Conservation (phyloP, 2,113 vertebrate genomes). For the Nettapus auritus region DNA sequence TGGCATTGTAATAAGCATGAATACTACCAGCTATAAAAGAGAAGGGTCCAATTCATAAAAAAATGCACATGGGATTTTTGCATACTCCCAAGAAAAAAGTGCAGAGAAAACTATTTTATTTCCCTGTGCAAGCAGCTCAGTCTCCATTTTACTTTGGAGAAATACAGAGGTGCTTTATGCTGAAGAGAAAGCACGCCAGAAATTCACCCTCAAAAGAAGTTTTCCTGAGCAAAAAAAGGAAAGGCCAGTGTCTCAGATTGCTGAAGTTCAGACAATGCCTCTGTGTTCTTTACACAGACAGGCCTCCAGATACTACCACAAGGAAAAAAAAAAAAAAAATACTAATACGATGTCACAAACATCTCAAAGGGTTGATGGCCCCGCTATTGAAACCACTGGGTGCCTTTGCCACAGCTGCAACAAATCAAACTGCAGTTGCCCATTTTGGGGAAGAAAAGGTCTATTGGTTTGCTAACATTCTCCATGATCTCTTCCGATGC, state of each 20-base stretch:
- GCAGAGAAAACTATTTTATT: conserved; percentile 49
- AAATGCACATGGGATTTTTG: conserved; percentile 69
- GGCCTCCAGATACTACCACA: neutral
- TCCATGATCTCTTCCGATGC: neutral
- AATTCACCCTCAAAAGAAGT: neutral
- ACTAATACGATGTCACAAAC: neutral
- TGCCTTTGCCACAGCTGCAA: neutral
- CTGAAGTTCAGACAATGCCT: neutral
- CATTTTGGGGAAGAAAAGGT: neutral
- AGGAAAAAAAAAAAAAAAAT: neutral
- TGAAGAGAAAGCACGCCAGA: neutral
- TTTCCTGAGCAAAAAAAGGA: neutral
- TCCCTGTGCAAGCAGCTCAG: conserved; percentile 47
- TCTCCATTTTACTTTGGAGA: conserved; percentile 27
- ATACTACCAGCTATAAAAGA: conserved; percentile 66
- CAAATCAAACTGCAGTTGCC: neutral
- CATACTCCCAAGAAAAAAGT: conserved; percentile 53
- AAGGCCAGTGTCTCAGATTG: neutral
- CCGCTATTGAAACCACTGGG: neutral
- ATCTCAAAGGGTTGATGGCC: neutral
- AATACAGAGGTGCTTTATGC: conserved; percentile 23
- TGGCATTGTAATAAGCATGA: conserved; percentile 67
- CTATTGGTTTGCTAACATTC: neutral
- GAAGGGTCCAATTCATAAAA: conserved; percentile 75
- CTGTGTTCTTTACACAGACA: neutral